Evolutionary conservation across 2,888 invertebrate species (phyloP).

Genomic region (Melinaea marsaeus): DNA sequence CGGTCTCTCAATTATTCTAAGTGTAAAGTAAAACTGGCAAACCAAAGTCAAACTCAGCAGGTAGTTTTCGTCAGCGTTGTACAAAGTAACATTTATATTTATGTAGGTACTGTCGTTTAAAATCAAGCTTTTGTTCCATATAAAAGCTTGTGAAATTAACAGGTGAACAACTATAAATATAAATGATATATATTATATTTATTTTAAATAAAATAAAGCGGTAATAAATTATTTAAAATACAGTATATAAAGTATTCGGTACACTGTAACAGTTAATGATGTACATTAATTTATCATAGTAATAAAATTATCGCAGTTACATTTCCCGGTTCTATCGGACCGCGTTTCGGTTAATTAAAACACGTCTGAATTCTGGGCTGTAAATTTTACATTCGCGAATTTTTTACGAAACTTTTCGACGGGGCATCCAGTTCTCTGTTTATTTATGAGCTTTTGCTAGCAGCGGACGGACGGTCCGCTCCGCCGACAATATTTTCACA

Average conservation of each 20-base stretch:
- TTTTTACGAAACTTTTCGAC: constrained; percentile 71
- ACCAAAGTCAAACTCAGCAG: constrained; percentile 25
- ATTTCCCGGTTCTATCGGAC: constrained; percentile 39
- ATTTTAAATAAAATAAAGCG: too few species aligned
- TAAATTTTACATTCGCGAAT: constrained; percentile 68
- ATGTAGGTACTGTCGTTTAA: too few species aligned
- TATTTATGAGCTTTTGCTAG: constrained; percentile 74
- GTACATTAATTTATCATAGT: constrained; percentile 25
- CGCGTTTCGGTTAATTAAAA: constrained; percentile 71
- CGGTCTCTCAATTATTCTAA: constrained; percentile 21
- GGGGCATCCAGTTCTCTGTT: constrained; percentile 72
- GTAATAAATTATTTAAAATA: too few species aligned
- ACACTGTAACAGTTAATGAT: not conserved
- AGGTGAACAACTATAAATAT: too few species aligned
- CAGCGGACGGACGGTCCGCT: constrained; percentile 58
- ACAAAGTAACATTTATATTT: constrained; percentile 19
- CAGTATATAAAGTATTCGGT: not conserved
- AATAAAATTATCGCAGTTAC: constrained; percentile 35
- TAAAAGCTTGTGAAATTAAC: too few species aligned
- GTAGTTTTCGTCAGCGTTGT: constrained; percentile 15
- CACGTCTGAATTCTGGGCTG: constrained; percentile 66
- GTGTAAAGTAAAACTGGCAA: constrained; percentile 28
- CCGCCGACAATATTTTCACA: constrained; percentile 54
- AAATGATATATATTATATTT: too few species aligned
- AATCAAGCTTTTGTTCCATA: too few species aligned